Evolutionary conservation across 2,113 vertebrate species (phyloP).

Genomic region (Tragelaphus imberbis): DNA sequence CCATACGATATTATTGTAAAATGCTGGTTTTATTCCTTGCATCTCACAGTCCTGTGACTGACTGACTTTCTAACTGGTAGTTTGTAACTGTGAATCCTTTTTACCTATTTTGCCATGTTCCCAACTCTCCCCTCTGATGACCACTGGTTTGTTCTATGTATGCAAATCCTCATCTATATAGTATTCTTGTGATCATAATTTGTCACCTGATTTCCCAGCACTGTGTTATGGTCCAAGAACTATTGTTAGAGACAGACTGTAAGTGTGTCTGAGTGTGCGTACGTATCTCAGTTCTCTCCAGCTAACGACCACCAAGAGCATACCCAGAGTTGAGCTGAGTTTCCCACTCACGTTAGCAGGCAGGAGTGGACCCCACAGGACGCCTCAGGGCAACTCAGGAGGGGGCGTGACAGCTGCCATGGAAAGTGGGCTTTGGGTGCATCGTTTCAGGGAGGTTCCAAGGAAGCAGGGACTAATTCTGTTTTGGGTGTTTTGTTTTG

Average conservation of each 20-base stretch:
- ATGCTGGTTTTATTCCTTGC: neutral
- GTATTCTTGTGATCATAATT: neutral
- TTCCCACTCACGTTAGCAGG: neutral
- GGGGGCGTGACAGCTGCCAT: neutral
- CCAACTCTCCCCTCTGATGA: neutral
- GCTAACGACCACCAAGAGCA: neutral
- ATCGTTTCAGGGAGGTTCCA: neutral
- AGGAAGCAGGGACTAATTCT: neutral
- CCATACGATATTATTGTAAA: neutral
- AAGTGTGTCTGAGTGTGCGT: neutral
- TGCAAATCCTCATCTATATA: neutral
- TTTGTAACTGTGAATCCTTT: neutral
- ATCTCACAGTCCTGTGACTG: neutral
- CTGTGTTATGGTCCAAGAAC: neutral
- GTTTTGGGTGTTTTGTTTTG: too few relatives aligned
- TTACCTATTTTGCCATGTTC: fast-evolving
- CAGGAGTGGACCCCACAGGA: too few relatives aligned
- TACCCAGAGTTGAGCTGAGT: neutral
- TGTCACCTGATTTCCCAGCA: neutral
- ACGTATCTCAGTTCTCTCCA: neutral
- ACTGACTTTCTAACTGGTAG: too few relatives aligned
- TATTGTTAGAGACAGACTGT: neutral
- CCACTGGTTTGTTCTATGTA: neutral
- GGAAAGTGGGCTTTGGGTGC: neutral
- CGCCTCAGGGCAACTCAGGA: neutral